Base-by-base conservation (phyloP, 2,113 vertebrate genomes). In the Oryzias javanicus region DNA sequence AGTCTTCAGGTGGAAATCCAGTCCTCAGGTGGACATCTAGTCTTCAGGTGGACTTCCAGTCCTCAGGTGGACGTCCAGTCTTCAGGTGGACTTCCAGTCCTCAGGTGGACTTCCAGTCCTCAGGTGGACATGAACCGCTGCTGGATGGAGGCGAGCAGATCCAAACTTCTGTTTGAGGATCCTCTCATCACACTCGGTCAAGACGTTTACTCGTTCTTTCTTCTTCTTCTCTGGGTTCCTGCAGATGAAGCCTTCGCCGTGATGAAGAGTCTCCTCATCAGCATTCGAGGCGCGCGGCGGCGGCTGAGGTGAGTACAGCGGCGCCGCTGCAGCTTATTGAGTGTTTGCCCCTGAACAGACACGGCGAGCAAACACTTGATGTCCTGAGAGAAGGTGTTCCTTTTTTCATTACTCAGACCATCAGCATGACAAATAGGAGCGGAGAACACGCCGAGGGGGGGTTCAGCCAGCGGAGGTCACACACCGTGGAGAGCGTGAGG, bases 361-460 rank as follows among this genome's bases (percentile, higher is more conserved):
- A 19, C 47, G 13, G 18, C 4, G 46, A 60, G 29, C 16, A 60
- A 60, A 49, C 58, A 41, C 58, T 60, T 47, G 22, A 14, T 20
- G 42, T 14, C 18, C 13, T 20, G 45, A 14, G 22, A 41, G 47
- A 12, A 20, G 22, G 12, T 35, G 7, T 53, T 53, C 18, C 6
- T 25, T 47, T 48, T 17, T 70, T 64, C 80, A 80, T 87, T 82
- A 87, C 53, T 55, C 62, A 62, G 68, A 85, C 85, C 74, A 85
- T 88, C 86, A 85, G 78, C 72, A 70, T 73, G 73, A 79, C 61
- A 84, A 86, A 88, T 80, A 80, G 55, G 52, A 75, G 69, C 68
- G 1, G 19, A 74, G 81, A 86, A 81, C 84, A 61, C 49, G 3
- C 62, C 19, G 40, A 58, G 64, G 66, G 82, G 84, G 68, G 78